phyloP scores from a whole-genome alignment of 2,888 invertebrate genomes.

The Netelia inedita region DNA sequence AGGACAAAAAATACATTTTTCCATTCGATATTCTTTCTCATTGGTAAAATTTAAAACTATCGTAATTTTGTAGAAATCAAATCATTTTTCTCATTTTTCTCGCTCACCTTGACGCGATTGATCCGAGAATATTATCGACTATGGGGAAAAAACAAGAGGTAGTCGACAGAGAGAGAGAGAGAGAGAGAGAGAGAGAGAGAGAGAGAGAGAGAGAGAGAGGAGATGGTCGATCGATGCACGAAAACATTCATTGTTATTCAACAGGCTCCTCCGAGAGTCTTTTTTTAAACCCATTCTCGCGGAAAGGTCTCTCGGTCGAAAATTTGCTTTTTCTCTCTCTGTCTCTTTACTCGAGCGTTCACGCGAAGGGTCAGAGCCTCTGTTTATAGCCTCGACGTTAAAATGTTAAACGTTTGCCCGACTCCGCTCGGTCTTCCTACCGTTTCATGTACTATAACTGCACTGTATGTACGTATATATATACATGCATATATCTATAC shows the following conservation, averaged over 20 bases:
- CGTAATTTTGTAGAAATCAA: too few species aligned
- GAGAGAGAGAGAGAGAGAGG: background rate
- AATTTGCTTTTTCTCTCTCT: slow-evolving; percentile 26
- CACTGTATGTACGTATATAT: slow-evolving; percentile 9
- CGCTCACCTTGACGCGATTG: background rate
- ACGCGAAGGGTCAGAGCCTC: slow-evolving; percentile 54
- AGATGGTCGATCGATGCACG: background rate
- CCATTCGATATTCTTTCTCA: background rate
- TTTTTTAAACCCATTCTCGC: slow-evolving; percentile 41
- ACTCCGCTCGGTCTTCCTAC: slow-evolving; percentile 46
- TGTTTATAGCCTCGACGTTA: slow-evolving; percentile 58
- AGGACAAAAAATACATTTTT: background rate
- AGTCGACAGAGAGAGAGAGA: background rate
- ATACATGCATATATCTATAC: slow-evolving; percentile 5
- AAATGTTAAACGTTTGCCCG: slow-evolving; percentile 66
- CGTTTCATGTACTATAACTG: slow-evolving; percentile 42
- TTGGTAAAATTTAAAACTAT: background rate
- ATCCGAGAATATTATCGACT: background rate
- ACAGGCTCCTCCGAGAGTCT: slow-evolving; percentile 5
- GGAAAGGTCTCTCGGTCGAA: background rate
- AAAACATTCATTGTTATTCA: slow-evolving; percentile 20
- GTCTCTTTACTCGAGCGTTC: slow-evolving; percentile 1
- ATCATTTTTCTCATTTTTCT: background rate
- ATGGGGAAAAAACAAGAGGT: background rate
- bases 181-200: too few species aligned